A percentile compares a stretch with the other conserved stretches of the same genome.
These are phyloP conservation scores for Aphidius gifuensis DNA, from an alignment of 1,140 invertebrate genomes.

Conservation along the genomic window DNA sequence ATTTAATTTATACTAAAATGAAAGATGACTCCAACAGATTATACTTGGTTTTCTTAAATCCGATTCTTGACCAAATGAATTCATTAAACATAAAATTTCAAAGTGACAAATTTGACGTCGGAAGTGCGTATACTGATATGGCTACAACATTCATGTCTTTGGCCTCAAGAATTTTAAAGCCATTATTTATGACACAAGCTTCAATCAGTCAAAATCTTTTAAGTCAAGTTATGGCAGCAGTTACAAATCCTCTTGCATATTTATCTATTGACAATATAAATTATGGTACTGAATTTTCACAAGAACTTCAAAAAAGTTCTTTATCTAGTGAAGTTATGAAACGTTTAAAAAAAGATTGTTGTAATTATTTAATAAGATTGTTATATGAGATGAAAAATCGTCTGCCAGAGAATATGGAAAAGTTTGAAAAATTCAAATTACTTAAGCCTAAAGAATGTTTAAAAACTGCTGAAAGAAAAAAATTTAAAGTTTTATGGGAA, in stretches of 20 bases:
- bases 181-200: background rate
- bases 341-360: background rate
- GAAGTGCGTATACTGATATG: no score
- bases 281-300: slow-evolving; percentile 15
- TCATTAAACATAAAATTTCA: no score
- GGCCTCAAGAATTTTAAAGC: slow-evolving; percentile 19
- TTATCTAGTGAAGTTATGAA: background rate
- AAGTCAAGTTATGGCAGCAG: slow-evolving; percentile 2
- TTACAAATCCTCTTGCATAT: slow-evolving; percentile 17
- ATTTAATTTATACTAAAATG: no score
- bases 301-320: background rate
- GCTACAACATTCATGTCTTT: no score
- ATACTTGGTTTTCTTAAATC: no score
- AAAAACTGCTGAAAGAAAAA: background rate
- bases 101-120: no score
- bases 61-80: no score
- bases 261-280: slow-evolving; percentile 4
- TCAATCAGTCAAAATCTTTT: background rate
- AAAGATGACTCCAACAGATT: no score
- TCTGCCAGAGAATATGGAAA: slow-evolving; percentile 6
- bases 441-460: background rate
- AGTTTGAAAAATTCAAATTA: slow-evolving; percentile 6
- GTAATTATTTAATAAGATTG: background rate
- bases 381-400: background rate
- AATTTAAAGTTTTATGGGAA: background rate